Conservation (phyloP, 2,888 invertebrate species). For the Tillus elongatus region DNA sequence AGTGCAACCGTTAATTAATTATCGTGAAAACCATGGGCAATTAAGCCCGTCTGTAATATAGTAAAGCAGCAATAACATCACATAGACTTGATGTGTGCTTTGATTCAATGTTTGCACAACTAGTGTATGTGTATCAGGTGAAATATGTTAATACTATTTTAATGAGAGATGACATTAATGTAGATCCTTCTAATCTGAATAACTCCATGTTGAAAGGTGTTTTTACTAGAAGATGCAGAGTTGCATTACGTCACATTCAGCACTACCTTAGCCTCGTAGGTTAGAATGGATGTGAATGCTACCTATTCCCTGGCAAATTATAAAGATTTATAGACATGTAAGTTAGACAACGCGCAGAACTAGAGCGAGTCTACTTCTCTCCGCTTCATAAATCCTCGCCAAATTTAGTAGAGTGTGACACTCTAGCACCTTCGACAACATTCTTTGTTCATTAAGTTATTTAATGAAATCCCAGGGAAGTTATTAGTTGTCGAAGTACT, state of each 20-base stretch:
- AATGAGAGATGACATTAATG: too few relatives aligned
- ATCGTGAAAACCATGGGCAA: too few relatives aligned
- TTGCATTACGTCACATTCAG: conserved; percentile 28
- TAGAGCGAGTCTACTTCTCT: conserved; percentile 26
- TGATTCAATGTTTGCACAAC: too few relatives aligned
- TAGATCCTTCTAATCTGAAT: conserved; percentile 22
- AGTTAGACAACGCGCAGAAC: conserved; percentile 29
- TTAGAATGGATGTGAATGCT: conserved; percentile 28
- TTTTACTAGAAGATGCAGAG: conserved; percentile 22
- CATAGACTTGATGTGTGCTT: too few relatives aligned
- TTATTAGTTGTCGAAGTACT: conserved; percentile 20
- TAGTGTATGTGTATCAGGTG: too few relatives aligned
- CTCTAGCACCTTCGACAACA: conserved; percentile 30
- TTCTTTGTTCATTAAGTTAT: conserved; percentile 31
- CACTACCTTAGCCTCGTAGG: conserved; percentile 22
- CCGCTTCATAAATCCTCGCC: conserved; percentile 29
- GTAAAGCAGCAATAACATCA: too few relatives aligned
- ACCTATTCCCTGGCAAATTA: conserved; percentile 31
- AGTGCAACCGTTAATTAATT: too few relatives aligned
- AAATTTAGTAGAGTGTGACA: conserved; percentile 33
- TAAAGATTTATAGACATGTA: conserved; percentile 33
- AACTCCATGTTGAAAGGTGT: conserved; percentile 21
- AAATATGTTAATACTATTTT: too few relatives aligned
- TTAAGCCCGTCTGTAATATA: too few relatives aligned
- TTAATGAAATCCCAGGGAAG: conserved; percentile 28